phyloP scores from a whole-genome alignment of 2,797 vertebrate species.

The Hirundo rustica region DNA sequence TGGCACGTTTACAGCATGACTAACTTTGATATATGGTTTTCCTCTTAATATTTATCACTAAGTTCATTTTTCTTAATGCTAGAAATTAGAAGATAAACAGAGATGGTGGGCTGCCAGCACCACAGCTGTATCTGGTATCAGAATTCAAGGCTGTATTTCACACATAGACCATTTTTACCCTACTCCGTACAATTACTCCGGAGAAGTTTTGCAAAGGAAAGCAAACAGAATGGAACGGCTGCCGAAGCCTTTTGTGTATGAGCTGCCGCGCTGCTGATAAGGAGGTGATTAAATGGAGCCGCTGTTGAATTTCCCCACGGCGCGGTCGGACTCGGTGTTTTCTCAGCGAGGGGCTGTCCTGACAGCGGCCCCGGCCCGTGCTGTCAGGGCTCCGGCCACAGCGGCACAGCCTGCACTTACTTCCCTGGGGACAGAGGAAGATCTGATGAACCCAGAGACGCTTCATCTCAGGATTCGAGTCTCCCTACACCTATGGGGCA shows the following conservation, averaged over 20 bases:
- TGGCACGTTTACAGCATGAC: not conserved
- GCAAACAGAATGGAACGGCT: not conserved
- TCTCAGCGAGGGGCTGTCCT: accelerated
- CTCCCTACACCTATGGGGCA: accelerated
- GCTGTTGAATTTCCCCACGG: not conserved
- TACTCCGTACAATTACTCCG: not conserved
- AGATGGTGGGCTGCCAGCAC: not conserved
- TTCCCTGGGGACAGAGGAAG: not conserved
- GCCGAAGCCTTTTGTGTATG: accelerated
- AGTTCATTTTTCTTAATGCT: not conserved
- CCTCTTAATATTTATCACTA: not conserved
- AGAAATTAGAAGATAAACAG: not conserved
- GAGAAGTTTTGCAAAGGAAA: slow-evolving; percentile 9
- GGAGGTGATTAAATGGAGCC: not conserved
- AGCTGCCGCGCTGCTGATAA: not conserved
- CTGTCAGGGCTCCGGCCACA: not conserved
- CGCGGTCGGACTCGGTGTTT: accelerated
- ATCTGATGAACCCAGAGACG: no score
- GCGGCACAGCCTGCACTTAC: not conserved
- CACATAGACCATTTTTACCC: not conserved
- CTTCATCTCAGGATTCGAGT: not conserved
- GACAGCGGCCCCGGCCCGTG: not conserved
- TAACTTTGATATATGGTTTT: not conserved
- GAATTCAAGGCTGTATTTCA: slow-evolving; percentile 30
- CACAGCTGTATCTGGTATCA: not conserved